Evolutionary conservation across 2,113 vertebrate genomes (phyloP).

Genomic region (Equus przewalskii): DNA sequence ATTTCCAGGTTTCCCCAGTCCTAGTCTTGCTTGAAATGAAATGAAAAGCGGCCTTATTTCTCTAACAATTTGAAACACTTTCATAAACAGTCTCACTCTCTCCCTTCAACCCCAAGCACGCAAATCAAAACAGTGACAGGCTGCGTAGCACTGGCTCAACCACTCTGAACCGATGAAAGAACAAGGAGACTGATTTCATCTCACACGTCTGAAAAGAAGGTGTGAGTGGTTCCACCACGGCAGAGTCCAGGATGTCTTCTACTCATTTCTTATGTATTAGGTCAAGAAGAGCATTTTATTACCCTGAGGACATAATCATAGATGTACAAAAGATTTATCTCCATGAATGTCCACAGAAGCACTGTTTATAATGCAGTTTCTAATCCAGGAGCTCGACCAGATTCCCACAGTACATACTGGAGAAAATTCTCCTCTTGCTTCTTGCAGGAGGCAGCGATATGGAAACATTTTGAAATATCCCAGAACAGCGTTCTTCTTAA

Average conservation of each 20-base stretch:
- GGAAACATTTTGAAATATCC: background rate
- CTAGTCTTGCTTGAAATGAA: conserved; percentile 13
- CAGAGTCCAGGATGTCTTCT: conserved; percentile 8
- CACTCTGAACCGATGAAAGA: background rate
- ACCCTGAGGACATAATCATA: background rate
- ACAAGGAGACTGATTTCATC: background rate
- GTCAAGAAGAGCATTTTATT: conserved; percentile 24
- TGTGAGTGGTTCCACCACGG: background rate
- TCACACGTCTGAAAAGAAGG: background rate
- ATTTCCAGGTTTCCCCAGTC: conserved; percentile 14
- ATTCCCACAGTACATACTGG: background rate
- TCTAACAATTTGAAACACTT: background rate
- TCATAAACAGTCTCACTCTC: background rate
- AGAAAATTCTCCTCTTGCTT: background rate
- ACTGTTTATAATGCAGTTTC: background rate
- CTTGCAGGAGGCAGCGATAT: background rate
- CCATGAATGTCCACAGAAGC: background rate
- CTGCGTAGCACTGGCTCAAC: background rate
- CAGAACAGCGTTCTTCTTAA: background rate
- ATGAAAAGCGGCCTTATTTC: background rate
- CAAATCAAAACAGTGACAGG: background rate
- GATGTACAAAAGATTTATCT: background rate
- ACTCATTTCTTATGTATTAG: background rate
- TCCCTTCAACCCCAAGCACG: background rate
- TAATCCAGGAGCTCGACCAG: background rate